Evolutionary conservation across 2,888 invertebrate species (phyloP).

Genomic region (Syrista parreyssii): DNA sequence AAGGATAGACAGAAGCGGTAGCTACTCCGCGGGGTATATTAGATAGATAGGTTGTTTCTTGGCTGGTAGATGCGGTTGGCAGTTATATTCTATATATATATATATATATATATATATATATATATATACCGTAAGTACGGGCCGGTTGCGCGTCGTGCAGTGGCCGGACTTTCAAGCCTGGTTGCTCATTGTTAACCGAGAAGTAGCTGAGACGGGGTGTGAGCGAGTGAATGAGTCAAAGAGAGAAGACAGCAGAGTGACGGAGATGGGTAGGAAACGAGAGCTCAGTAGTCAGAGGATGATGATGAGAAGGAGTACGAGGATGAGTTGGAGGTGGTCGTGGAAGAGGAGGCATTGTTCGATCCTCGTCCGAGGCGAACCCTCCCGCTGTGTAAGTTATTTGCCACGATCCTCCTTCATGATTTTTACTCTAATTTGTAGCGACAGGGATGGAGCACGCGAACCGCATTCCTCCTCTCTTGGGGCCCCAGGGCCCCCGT

Average conservation of each 20-base stretch:
- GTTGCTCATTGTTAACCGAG: slow-evolving; percentile 43
- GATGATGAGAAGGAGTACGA: slow-evolving; percentile 10
- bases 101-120: background rate
- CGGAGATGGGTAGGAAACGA: slow-evolving; percentile 24
- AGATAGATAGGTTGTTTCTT: background rate
- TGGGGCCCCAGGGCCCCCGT: slow-evolving; percentile 16
- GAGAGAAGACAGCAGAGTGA: background rate
- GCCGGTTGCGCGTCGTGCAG: slow-evolving; percentile 13
- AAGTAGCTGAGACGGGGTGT: slow-evolving; percentile 19
- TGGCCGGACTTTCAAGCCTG: slow-evolving; percentile 31
- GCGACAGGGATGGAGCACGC: slow-evolving; percentile 62
- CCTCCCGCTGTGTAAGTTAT: slow-evolving; percentile 62
- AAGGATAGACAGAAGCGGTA: background rate
- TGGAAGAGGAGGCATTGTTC: slow-evolving; percentile 40
- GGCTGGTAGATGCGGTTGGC: background rate
- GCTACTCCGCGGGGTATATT: background rate
- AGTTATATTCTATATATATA: background rate
- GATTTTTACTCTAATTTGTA: slow-evolving; percentile 65
- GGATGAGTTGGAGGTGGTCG: slow-evolving; percentile 22
- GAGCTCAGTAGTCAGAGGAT: slow-evolving; percentile 10
- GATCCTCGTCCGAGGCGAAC: slow-evolving; percentile 32
- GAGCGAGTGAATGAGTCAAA: slow-evolving; percentile 4
- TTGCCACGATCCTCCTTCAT: slow-evolving; percentile 61
- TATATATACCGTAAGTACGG: background rate
- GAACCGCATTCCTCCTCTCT: slow-evolving; percentile 53